Conservation (phyloP, 2,888 invertebrate genomes). For the Gastrophysa polygoni region DNA sequence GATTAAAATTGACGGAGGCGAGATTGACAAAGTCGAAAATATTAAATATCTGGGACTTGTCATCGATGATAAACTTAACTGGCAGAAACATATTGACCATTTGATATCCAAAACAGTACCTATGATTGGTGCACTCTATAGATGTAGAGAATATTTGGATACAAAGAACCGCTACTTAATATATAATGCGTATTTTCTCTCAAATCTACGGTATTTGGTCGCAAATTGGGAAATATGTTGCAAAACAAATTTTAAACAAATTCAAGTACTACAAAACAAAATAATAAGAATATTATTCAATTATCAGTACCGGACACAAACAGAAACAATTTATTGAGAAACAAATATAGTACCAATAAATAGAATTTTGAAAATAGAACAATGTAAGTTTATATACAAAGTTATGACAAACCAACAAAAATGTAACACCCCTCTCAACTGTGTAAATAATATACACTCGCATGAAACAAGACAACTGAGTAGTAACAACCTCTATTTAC, state of each 20-base stretch:
- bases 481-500: constrained; percentile 10
- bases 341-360: no score
- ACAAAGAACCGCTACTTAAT: background rate
- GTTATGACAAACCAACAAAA: background rate
- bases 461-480: constrained; percentile 3
- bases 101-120: background rate
- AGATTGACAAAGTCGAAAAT: background rate
- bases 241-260: background rate
- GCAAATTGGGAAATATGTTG: background rate
- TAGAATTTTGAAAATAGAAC: no score
- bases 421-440: background rate
- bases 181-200: background rate
- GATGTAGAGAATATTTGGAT: background rate
- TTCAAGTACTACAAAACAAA: background rate
- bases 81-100: background rate
- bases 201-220: background rate
- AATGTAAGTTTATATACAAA: no score
- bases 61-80: background rate
- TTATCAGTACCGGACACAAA: no score
- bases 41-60: background rate
- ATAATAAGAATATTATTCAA: no score
- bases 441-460: background rate
- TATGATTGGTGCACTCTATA: constrained; percentile 2
- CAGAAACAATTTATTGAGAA: no score
- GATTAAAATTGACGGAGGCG: background rate